These are phyloP conservation scores for Diadegma fenestrale DNA, from an alignment of 2,888 invertebrate genomes.

Conservation along the genomic window DNA sequence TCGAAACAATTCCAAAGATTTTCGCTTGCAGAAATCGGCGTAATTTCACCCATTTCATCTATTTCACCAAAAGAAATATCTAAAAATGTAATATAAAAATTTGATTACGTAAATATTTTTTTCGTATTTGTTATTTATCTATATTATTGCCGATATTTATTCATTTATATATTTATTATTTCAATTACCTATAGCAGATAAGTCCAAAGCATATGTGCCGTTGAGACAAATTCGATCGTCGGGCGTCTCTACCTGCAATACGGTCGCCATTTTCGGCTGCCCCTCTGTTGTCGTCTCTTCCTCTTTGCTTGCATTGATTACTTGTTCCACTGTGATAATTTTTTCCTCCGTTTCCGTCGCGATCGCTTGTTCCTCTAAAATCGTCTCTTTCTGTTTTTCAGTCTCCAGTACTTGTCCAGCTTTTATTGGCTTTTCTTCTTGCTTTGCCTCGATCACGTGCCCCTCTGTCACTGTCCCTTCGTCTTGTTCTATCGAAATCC, in stretches of 20 bases:
- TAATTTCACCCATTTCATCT: background rate
- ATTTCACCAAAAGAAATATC: conserved; percentile 5
- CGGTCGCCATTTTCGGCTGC: no score
- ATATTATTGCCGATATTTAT: background rate
- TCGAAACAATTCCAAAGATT: background rate
- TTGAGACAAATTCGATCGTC: background rate
- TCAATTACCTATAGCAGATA: background rate
- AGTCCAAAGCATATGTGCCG: background rate
- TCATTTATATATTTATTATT: background rate
- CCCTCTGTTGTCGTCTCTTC: no score
- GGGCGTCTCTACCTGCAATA: background rate
- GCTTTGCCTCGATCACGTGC: background rate
- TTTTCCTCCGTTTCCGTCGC: no score
- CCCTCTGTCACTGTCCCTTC: background rate
- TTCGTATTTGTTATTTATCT: background rate
- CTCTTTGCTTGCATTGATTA: no score
- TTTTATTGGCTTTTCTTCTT: background rate
- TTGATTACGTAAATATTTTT: background rate
- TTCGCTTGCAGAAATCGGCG: background rate
- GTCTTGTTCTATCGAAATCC: background rate
- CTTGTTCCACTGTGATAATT: no score
- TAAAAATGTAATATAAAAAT: conserved; percentile 8
- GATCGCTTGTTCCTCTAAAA: no score
- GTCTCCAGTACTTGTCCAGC: background rate
- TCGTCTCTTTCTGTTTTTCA: no score